phyloP scores from a whole-genome alignment of 2,113 vertebrate genomes.

The Rhea americana region DNA sequence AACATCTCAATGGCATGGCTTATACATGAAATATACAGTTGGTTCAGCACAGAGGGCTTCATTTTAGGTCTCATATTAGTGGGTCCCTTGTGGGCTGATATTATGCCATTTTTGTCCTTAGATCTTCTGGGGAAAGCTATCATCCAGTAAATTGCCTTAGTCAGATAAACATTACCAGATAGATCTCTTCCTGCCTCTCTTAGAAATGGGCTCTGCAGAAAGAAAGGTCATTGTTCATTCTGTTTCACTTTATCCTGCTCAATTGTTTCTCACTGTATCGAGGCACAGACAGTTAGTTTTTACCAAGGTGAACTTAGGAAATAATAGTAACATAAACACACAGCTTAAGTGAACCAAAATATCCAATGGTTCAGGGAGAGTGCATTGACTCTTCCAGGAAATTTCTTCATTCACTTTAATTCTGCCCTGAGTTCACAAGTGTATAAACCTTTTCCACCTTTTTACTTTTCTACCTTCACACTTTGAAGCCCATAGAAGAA shows the following conservation, averaged over 20 bases:
- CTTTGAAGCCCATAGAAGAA: not conserved
- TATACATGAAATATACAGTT: slow-evolving; percentile 57
- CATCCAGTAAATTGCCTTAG: slow-evolving; percentile 69
- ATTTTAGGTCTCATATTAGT: slow-evolving; percentile 63
- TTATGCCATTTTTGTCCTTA: slow-evolving; percentile 68
- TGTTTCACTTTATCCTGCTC: slow-evolving; percentile 38
- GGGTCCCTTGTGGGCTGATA: slow-evolving; percentile 50
- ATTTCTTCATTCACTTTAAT: slow-evolving; percentile 27
- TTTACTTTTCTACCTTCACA: not conserved
- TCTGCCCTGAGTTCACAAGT: not conserved
- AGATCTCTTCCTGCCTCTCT: slow-evolving; percentile 57
- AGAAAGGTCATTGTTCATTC: slow-evolving; percentile 55
- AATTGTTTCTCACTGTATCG: slow-evolving; percentile 27
- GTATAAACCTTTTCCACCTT: not conserved
- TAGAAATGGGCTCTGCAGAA: slow-evolving; percentile 42
- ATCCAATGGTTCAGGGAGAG: not conserved
- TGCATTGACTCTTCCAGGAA: not conserved
- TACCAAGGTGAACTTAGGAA: slow-evolving; percentile 51
- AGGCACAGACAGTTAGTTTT: slow-evolving; percentile 18
- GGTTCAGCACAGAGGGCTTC: slow-evolving; percentile 57
- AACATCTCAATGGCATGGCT: slow-evolving; percentile 56
- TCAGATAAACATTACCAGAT: slow-evolving; percentile 63
- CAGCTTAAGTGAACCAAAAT: slow-evolving; percentile 43
- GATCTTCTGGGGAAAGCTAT: slow-evolving; percentile 64
- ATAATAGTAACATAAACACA: slow-evolving; percentile 24